A percentile compares a stretch with the other conserved stretches of the same genome.
Evolutionary conservation across 2,797 vertebrate species (phyloP).

Genomic region (Agapornis canus): DNA sequence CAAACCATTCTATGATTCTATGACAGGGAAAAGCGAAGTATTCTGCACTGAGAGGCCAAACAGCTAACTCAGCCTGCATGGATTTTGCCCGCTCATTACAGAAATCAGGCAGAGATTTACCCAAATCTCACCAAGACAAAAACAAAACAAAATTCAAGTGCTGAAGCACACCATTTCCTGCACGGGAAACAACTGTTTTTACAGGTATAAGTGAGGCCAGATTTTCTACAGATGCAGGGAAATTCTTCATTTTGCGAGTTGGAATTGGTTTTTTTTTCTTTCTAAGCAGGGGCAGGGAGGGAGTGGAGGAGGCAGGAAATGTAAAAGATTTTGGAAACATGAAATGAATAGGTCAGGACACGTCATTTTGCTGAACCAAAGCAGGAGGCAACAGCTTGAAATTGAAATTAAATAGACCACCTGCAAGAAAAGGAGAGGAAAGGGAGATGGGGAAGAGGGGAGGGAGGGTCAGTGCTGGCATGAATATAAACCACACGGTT

Average conservation of each 20-base stretch:
- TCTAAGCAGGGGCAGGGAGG: background rate
- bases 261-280: background rate
- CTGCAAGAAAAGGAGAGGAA: conserved; percentile 70
- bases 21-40: background rate
- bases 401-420: conserved; percentile 74
- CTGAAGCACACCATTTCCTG: conserved; percentile 61
- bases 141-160: conserved; percentile 42
- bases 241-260: conserved; percentile 10
- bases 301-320: conserved; percentile 57
- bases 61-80: background rate
- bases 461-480: conserved; percentile 56
- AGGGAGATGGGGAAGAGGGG: conserved; percentile 17
- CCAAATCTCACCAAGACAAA: conserved; percentile 55
- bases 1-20: background rate
- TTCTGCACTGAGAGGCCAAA: background rate
- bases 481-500: conserved; percentile 61
- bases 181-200: conserved; percentile 45
- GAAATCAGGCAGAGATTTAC: conserved; percentile 53
- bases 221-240: conserved; percentile 57
- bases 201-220: conserved; percentile 55
- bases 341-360: conserved; percentile 67
- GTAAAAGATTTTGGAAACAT: conserved; percentile 70
- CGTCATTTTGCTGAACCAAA: conserved; percentile 59
- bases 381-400: conserved; percentile 62
- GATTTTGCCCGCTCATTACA: background rate